Conservation (phyloP, 2,113 vertebrate genomes). For the Rhombomys opimus region DNA sequence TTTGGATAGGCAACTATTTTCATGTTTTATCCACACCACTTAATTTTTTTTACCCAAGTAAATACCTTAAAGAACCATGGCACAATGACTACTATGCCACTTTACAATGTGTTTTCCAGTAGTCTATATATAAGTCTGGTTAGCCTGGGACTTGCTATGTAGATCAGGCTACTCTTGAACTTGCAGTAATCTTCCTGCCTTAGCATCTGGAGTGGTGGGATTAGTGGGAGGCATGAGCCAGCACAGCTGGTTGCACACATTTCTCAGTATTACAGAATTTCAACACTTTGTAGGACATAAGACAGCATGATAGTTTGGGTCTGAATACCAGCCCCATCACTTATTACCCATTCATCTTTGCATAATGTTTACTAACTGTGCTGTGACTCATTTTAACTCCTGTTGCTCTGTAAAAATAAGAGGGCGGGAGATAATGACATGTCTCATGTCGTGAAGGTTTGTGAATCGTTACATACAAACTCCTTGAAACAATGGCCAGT, state of each 20-base stretch:
- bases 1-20: not conserved
- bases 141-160: not conserved
- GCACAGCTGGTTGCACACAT: not conserved
- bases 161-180: not conserved
- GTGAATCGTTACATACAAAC: slow-evolving; percentile 8
- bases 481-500: not conserved
- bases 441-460: not conserved
- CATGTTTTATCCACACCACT: slow-evolving; percentile 13
- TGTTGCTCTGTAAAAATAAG: not conserved
- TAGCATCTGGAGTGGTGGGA: not conserved
- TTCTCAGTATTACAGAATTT: not conserved
- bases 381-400: slow-evolving; percentile 7
- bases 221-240: not conserved
- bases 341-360: slow-evolving; percentile 13
- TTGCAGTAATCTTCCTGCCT: not conserved
- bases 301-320: not conserved
- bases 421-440: not conserved
- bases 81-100: slow-evolving; percentile 21
- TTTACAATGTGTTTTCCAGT: not conserved
- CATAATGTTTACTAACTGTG: not conserved
- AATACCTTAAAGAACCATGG: not conserved
- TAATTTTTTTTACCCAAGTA: slow-evolving; percentile 8
- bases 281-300: not conserved
- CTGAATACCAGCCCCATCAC: not conserved
- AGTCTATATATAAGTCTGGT: not conserved